Conservation (phyloP, 2,888 invertebrate species). For the Onchidella celtica region DNA sequence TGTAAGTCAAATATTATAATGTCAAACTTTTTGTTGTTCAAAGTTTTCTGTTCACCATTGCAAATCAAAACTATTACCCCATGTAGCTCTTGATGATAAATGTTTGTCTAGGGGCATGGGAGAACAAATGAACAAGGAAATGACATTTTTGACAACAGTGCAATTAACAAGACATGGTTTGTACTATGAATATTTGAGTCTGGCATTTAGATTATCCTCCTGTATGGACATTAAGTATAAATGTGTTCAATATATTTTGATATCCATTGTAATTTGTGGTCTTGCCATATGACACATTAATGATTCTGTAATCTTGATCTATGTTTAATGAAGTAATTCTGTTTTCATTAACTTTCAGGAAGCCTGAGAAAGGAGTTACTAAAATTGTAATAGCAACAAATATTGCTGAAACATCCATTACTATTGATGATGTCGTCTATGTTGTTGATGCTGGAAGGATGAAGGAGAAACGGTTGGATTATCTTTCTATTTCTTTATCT, state of each 20-base stretch:
- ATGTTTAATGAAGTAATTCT: background rate
- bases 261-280: background rate
- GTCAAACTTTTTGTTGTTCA: no score
- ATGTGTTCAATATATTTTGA: background rate
- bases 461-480: constrained; percentile 86
- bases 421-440: constrained; percentile 95
- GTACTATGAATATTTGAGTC: no score
- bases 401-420: constrained; percentile 95
- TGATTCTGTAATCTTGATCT: background rate
- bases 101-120: no score
- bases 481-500: constrained; percentile 92
- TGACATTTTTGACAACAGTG: no score
- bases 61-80: no score
- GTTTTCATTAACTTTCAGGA: constrained; percentile 64
- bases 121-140: no score
- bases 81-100: no score
- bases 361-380: constrained; percentile 83
- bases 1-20: no score
- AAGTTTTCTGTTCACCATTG: no score
- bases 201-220: no score
- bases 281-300: no score
- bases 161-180: no score
- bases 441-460: constrained; percentile 92
- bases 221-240: background rate
- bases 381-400: constrained; percentile 92